Conservation (phyloP, 1,140 invertebrate species). For the Drosophila tsacasi region DNA sequence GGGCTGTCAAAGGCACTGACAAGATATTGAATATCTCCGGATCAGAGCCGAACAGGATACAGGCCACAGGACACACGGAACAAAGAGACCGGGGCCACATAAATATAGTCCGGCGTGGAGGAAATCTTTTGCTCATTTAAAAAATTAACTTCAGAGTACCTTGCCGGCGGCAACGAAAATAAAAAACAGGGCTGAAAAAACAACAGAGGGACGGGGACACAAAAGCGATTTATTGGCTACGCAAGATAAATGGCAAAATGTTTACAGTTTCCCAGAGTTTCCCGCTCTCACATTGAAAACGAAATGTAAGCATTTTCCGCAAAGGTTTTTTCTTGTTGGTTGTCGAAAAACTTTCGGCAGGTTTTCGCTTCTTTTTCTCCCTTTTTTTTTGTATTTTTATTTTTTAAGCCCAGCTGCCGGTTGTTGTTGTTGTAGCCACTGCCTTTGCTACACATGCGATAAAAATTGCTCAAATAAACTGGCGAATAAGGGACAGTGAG, state of each 20-base stretch:
- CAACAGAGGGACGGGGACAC: conserved; percentile 23
- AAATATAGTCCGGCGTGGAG: conserved; percentile 48
- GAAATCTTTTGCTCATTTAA: conserved; percentile 71
- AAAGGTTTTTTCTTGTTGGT: conserved; percentile 59
- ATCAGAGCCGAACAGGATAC: conserved; percentile 14
- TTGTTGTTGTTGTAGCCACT: conserved; percentile 26
- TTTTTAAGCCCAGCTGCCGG: conserved; percentile 14
- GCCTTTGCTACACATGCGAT: conserved; percentile 74
- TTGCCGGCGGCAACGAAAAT: conserved; percentile 40
- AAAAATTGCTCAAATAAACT: conserved; percentile 83
- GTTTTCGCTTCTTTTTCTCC: conserved; percentile 50
- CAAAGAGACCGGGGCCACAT: conserved; percentile 8
- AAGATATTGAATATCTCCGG: conserved; percentile 51
- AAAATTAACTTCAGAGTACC: conserved; percentile 75
- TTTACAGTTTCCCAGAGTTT: conserved; percentile 71
- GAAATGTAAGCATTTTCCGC: conserved; percentile 77
- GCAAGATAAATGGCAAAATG: conserved; percentile 81
- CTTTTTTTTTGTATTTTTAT: background rate
- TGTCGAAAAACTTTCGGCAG: conserved; percentile 77
- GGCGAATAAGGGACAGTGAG: conserved; percentile 22
- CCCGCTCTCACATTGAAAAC: conserved; percentile 59
- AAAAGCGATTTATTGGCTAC: conserved; percentile 78
- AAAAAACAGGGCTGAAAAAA: conserved; percentile 3
- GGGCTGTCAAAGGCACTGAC: conserved; percentile 68
- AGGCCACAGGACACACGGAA: conserved; percentile 26